Conservation (phyloP, 2,888 invertebrate genomes). For the Oscheius myriophilus region DNA sequence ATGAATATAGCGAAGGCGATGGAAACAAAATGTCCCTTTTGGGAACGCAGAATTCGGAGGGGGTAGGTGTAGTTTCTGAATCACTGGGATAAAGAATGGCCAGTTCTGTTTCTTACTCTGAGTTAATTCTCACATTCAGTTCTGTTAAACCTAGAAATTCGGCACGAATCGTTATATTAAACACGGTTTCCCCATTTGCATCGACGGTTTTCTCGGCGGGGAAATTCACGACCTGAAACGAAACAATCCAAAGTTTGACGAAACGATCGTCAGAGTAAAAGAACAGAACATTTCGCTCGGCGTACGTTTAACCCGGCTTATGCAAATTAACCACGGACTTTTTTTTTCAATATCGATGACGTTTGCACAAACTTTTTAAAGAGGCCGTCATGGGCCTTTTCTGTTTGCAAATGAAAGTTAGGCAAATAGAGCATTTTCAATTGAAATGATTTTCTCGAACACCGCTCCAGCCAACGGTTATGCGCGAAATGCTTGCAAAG, state of each 20-base stretch:
- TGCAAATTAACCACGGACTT: too few species aligned
- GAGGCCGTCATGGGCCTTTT: too few species aligned
- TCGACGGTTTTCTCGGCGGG: conserved; percentile 1
- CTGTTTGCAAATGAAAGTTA: too few species aligned
- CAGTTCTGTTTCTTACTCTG: not conserved
- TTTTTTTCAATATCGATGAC: too few species aligned
- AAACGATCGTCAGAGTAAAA: too few species aligned
- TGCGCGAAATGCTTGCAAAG: too few species aligned
- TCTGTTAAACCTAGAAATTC: conserved; percentile 24
- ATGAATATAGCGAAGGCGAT: conserved; percentile 69
- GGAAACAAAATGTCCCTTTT: conserved; percentile 28
- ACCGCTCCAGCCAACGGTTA: too few species aligned
- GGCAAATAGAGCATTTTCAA: too few species aligned
- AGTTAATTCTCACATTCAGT: conserved; percentile 7
- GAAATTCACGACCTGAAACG: conserved; percentile 11
- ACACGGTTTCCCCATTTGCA: not conserved
- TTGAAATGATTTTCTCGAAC: too few species aligned
- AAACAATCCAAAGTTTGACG: not conserved
- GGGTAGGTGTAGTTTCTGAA: conserved; percentile 9
- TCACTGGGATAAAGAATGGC: not conserved
- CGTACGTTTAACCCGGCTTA: too few species aligned
- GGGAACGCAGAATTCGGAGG: conserved; percentile 37
- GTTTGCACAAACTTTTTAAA: too few species aligned
- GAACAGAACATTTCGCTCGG: too few species aligned
- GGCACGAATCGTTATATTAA: conserved; percentile 23